Percentiles rank a stretch among this genome's conserved stretches.
phyloP scores from a whole-genome alignment of 2,797 vertebrate species.

The Lycodopsis pacificus region DNA sequence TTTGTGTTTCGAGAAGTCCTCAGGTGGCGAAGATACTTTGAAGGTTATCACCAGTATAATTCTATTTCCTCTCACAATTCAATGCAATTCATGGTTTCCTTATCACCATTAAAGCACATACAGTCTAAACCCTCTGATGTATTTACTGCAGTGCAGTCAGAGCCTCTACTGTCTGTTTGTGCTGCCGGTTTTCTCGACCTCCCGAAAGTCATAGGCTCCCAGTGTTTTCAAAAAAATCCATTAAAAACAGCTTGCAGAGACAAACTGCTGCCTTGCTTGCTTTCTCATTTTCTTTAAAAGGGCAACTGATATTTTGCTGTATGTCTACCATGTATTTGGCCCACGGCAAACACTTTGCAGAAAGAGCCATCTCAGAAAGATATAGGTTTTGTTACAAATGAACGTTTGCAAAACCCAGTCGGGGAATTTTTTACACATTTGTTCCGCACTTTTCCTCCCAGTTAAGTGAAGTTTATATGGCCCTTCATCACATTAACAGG shows the following conservation, averaged over 20 bases:
- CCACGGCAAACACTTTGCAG: slow-evolving; percentile 47
- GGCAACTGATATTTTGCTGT: slow-evolving; percentile 65
- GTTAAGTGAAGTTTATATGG: slow-evolving; percentile 9
- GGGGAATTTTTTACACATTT: slow-evolving; percentile 29
- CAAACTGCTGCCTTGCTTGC: slow-evolving; percentile 60
- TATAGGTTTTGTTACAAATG: slow-evolving; percentile 43
- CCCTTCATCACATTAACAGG: slow-evolving; percentile 24
- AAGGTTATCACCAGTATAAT: slow-evolving; percentile 34
- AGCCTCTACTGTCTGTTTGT: slow-evolving; percentile 24
- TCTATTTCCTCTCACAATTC: slow-evolving; percentile 2
- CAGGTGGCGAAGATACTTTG: background rate
- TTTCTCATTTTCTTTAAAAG: slow-evolving; percentile 74
- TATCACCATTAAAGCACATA: slow-evolving; percentile 32
- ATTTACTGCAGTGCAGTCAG: slow-evolving; percentile 50
- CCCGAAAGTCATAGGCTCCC: slow-evolving; percentile 52
- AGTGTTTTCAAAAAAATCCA: slow-evolving; percentile 66
- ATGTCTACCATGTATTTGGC: slow-evolving; percentile 62
- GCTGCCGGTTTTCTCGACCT: slow-evolving; percentile 49
- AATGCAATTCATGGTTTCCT: slow-evolving; percentile 20
- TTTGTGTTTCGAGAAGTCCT: slow-evolving; percentile 19
- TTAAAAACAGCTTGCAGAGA: slow-evolving; percentile 69
- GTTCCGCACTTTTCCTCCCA: slow-evolving; percentile 5
- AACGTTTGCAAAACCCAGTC: slow-evolving; percentile 42
- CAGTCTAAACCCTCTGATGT: slow-evolving; percentile 36
- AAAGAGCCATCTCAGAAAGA: slow-evolving; percentile 45